These are phyloP conservation scores for Osmerus eperlanus DNA, from an alignment of 2,113 vertebrate species.

Conservation along the genomic window DNA sequence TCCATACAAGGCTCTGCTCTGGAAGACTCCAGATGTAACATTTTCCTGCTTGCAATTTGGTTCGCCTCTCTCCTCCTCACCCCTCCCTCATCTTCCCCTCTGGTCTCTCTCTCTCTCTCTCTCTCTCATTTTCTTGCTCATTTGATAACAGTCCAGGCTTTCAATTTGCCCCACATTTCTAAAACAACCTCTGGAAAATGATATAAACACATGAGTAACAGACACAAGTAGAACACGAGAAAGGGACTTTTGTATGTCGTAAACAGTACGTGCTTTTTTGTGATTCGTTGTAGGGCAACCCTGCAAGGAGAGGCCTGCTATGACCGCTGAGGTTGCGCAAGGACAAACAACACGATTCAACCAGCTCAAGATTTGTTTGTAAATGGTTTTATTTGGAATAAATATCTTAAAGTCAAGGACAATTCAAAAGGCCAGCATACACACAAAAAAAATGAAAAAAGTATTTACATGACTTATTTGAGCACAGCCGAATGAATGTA, in stretches of 20 bases:
- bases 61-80: constrained; percentile 30
- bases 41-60: constrained; percentile 35
- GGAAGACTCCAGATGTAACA: constrained; percentile 30
- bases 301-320: background rate
- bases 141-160: constrained; percentile 18
- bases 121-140: constrained; percentile 24
- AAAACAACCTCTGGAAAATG: background rate
- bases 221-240: background rate
- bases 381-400: constrained; percentile 77
- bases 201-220: constrained; percentile 16
- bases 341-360: background rate
- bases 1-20: constrained; percentile 39
- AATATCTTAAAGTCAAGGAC: constrained; percentile 71
- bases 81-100: constrained; percentile 4
- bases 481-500: constrained; percentile 76
- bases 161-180: constrained; percentile 7
- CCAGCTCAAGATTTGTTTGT: constrained; percentile 31
- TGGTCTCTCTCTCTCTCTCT: constrained; percentile 31
- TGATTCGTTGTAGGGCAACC: background rate
- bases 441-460: constrained; percentile 42
- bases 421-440: constrained; percentile 65
- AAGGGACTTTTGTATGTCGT: background rate
- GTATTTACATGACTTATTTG: constrained; percentile 72
- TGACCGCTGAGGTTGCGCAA: background rate
- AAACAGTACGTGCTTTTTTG: background rate